Evolutionary conservation across 2,888 invertebrate species (phyloP).

Genomic region (Philereme transversata): DNA sequence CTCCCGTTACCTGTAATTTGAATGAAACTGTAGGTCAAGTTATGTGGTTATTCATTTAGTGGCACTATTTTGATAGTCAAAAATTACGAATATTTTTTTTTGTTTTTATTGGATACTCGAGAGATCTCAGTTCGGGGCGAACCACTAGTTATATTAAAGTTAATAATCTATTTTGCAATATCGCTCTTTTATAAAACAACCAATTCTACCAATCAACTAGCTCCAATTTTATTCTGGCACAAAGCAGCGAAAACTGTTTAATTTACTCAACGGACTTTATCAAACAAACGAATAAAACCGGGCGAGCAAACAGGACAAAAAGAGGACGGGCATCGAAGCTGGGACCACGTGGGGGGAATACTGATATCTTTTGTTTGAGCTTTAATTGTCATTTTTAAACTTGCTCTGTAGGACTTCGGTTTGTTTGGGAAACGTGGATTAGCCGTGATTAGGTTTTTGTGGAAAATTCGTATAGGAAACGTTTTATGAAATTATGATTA

Average conservation of each 20-base stretch:
- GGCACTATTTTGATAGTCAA: too few relatives aligned
- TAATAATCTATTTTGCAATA: too few relatives aligned
- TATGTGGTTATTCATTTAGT: too few relatives aligned
- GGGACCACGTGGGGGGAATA: slow-evolving; percentile 36
- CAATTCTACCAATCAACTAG: not conserved
- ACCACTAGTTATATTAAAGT: too few relatives aligned
- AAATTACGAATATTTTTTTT: too few relatives aligned
- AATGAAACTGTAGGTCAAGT: too few relatives aligned
- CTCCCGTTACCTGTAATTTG: too few relatives aligned
- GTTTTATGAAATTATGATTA: too few relatives aligned
- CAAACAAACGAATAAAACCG: slow-evolving; percentile 24
- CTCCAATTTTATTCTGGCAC: not conserved
- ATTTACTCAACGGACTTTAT: slow-evolving; percentile 26
- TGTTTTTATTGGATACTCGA: too few relatives aligned
- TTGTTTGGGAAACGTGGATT: not conserved
- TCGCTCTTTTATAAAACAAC: too few relatives aligned
- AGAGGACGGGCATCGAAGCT: slow-evolving; percentile 40
- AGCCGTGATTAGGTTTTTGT: not conserved
- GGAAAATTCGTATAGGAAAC: too few relatives aligned
- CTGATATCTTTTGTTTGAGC: slow-evolving; percentile 43
- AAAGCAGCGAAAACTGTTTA: slow-evolving; percentile 14
- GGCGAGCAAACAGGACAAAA: slow-evolving; percentile 20
- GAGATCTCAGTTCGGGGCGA: too few relatives aligned
- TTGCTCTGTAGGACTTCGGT: slow-evolving; percentile 8
- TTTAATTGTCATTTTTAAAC: slow-evolving; percentile 37